A percentile compares a stretch with the other conserved stretches of the same genome.
phyloP scores from a whole-genome alignment of 2,797 vertebrate species.

The Potorous gilbertii region DNA sequence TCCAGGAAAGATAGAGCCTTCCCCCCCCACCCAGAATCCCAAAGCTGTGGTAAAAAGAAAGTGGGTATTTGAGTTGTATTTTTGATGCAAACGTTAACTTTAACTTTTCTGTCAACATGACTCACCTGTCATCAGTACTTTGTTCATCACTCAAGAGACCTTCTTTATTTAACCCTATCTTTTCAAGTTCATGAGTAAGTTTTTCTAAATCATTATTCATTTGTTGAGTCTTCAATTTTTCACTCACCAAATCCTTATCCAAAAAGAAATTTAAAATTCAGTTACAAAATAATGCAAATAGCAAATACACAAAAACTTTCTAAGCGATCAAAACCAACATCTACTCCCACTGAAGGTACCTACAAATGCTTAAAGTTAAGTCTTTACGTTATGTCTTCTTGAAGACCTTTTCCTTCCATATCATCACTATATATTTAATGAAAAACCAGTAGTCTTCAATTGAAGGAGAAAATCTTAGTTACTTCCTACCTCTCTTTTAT shows the following conservation, averaged over 20 bases:
- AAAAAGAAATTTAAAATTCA: conserved; percentile 54
- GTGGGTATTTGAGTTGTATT: conserved; percentile 18
- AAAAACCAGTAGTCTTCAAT: background rate
- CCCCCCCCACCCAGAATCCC: fast-evolving
- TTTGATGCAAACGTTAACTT: background rate
- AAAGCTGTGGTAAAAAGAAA: background rate
- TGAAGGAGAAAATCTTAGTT: background rate
- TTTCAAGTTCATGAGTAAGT: conserved; percentile 97
- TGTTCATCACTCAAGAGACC: conserved; percentile 94
- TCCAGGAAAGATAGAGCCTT: background rate
- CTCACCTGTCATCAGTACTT: conserved; percentile 94
- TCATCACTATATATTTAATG: conserved; percentile 15
- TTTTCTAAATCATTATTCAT: conserved; percentile 98
- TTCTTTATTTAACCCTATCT: conserved; percentile 98
- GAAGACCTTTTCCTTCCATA: conserved; percentile 20
- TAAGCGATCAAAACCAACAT: conserved; percentile 30
- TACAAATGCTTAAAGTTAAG: background rate
- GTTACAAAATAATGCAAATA: conserved; percentile 48
- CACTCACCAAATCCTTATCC: conserved; percentile 94
- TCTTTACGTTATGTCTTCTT: background rate
- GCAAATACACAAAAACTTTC: conserved; percentile 51
- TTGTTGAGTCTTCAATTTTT: conserved; percentile 96
- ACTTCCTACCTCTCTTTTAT: conserved; percentile 22
- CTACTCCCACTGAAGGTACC: background rate
- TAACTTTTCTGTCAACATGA: background rate